These are phyloP conservation scores for Brachyptera risi DNA, from an alignment of 2,888 invertebrate species.

Conservation along the genomic window DNA sequence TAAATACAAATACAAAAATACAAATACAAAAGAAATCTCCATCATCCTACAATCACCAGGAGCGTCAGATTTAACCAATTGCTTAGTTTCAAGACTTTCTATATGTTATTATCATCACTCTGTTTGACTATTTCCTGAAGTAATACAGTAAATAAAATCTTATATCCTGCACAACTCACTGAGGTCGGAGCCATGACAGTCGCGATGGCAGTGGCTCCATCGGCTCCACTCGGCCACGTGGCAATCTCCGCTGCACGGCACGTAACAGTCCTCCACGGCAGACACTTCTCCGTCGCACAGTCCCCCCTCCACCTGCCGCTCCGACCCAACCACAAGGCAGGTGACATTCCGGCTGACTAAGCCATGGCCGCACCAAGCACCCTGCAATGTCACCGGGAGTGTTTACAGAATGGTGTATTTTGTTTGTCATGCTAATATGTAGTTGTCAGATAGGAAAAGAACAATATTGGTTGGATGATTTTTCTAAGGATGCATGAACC, in stretches of 20 bases:
- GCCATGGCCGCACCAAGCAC: constrained; percentile 44
- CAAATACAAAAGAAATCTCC: no score
- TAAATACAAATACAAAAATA: no score
- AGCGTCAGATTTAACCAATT: no score
- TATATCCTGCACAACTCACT: constrained; percentile 29
- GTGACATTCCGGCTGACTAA: constrained; percentile 41
- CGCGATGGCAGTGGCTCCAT: constrained; percentile 44
- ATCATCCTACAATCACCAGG: no score
- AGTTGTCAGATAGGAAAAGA: no score
- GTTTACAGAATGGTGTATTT: no score
- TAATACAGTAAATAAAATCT: not conserved
- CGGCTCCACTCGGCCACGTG: constrained; percentile 44
- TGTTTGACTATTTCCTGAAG: not conserved
- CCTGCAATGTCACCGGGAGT: no score
- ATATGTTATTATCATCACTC: no score
- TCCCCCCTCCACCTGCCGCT: constrained; percentile 37
- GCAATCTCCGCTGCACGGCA: constrained; percentile 44
- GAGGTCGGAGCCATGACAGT: constrained; percentile 35
- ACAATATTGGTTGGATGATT: no score
- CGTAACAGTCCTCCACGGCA: constrained; percentile 40
- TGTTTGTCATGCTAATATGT: no score
- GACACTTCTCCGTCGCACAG: constrained; percentile 31
- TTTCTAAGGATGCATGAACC: no score
- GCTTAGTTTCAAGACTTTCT: no score
- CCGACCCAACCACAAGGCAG: constrained; percentile 40